Conservation (phyloP, 2,797 vertebrate genomes). For the Rallus crepitans region DNA sequence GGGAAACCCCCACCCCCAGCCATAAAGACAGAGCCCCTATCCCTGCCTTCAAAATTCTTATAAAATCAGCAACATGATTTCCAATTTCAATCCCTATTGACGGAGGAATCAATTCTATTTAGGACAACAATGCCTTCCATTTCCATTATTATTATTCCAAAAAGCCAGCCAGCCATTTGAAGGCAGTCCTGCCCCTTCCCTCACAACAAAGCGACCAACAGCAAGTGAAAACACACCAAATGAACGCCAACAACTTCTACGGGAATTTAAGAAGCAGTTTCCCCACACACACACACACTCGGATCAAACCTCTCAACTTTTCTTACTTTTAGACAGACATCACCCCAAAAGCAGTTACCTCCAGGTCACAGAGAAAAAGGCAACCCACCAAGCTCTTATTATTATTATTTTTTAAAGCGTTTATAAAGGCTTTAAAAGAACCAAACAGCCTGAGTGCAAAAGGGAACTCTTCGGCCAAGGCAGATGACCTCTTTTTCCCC, state of each 20-base stretch:
- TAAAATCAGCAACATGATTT: constrained; percentile 65
- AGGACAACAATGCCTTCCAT: constrained; percentile 52
- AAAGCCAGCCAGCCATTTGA: constrained; percentile 63
- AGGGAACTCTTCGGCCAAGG: neutral
- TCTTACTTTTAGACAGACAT: neutral
- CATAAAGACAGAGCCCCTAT: neutral
- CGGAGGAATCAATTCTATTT: constrained; percentile 68
- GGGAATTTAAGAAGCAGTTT: neutral
- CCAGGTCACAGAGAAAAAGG: neutral
- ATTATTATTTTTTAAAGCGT: neutral
- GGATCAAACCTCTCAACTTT: neutral
- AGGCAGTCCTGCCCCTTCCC: constrained; percentile 49
- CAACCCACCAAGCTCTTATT: neutral
- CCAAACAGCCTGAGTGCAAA: neutral
- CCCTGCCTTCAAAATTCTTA: constrained; percentile 38
- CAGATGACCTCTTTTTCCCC: neutral
- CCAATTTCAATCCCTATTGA: constrained; percentile 67
- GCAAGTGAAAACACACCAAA: constrained; percentile 53
- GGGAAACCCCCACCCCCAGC: neutral
- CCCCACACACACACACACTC: no score
- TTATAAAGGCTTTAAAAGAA: constrained; percentile 37
- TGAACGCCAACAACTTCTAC: neutral
- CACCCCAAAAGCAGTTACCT: neutral
- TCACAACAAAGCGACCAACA: constrained; percentile 50
- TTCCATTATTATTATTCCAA: constrained; percentile 74